Evolutionary conservation across 2,888 invertebrate species (phyloP).

Genomic region (Leucophenga montana): DNA sequence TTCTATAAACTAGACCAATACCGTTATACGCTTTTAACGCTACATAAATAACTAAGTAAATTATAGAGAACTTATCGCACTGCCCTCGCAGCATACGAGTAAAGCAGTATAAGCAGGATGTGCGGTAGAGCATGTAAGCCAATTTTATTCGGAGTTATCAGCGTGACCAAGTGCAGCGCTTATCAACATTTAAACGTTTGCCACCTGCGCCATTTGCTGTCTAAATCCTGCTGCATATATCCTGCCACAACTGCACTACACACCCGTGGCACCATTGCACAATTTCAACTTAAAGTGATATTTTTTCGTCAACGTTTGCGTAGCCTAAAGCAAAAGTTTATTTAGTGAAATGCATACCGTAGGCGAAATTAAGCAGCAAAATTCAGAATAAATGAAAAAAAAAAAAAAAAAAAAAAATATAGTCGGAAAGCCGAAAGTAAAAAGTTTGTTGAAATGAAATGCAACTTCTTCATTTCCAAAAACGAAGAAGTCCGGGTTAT

Average conservation of each 20-base stretch:
- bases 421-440: neutral
- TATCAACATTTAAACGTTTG: too few relatives aligned
- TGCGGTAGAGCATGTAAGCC: too few relatives aligned
- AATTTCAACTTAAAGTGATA: slow-evolving; percentile 21
- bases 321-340: neutral
- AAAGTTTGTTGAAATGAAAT: neutral
- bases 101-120: too few relatives aligned
- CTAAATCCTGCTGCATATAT: neutral
- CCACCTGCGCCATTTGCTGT: neutral
- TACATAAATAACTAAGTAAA: too few relatives aligned
- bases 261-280: slow-evolving; percentile 1
- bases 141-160: too few relatives aligned
- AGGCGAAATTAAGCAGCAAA: slow-evolving; percentile 23
- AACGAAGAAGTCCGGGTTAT: neutral
- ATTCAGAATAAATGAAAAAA: neutral
- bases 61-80: neutral
- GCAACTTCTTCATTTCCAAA: too few relatives aligned
- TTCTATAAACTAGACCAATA: too few relatives aligned
- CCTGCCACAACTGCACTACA: too few relatives aligned
- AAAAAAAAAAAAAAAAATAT: neutral
- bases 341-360: slow-evolving; percentile 12
- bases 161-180: too few relatives aligned
- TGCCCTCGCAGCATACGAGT: neutral
- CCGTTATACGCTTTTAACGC: too few relatives aligned
- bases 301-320: slow-evolving; percentile 6